phyloP scores from a whole-genome alignment of 2,888 invertebrate genomes.

The Serripes groenlandicus region DNA sequence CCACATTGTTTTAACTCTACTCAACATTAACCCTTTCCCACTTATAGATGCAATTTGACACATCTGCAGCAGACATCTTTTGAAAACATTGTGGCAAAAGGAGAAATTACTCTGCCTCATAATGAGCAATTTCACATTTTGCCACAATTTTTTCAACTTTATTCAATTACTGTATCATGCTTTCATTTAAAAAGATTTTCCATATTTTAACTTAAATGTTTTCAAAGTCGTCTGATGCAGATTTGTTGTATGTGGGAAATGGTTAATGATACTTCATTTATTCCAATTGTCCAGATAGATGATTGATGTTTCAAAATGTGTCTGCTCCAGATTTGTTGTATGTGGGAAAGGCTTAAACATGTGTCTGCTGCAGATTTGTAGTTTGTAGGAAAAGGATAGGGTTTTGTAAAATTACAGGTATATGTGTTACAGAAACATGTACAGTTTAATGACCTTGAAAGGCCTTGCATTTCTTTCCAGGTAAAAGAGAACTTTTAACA shows the following conservation, averaged over 20 bases:
- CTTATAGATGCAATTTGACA: not conserved
- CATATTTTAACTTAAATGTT: not conserved
- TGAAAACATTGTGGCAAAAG: not conserved
- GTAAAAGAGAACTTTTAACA: conserved; percentile 40
- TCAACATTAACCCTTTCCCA: not conserved
- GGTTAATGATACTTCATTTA: not conserved
- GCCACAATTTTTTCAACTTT: not conserved
- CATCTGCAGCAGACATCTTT: not conserved
- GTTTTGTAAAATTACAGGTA: not conserved
- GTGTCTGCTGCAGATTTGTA: not conserved
- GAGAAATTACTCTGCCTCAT: not conserved
- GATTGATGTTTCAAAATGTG: not conserved
- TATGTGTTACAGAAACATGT: not conserved
- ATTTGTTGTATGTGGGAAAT: not conserved
- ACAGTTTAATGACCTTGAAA: not conserved
- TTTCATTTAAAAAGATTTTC: not conserved
- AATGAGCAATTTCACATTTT: too few relatives aligned
- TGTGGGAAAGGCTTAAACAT: not conserved
- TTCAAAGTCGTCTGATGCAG: not conserved
- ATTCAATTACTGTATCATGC: not conserved
- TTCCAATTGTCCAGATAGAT: not conserved
- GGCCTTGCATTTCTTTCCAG: conserved; percentile 18
- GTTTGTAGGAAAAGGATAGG: not conserved
- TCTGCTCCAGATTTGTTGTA: not conserved
- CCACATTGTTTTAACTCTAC: not conserved